Evolutionary conservation across 2,113 vertebrate species (phyloP), one percentile per base, ranked within the genome.

Genomic region (Synchiropus splendidus): DNA sequence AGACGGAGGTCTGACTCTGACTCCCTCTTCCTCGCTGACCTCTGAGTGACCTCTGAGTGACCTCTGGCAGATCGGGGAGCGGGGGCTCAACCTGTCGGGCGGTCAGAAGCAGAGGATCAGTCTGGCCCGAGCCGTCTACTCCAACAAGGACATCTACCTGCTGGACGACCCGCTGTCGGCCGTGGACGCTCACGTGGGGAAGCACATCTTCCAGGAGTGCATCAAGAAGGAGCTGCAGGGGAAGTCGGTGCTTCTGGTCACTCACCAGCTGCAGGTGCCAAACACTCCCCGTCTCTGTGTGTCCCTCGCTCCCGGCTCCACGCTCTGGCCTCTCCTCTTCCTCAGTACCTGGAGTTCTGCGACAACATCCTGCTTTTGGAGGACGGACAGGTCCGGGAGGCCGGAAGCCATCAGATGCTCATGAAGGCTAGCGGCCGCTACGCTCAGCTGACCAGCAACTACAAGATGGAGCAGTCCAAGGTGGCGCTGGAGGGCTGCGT

Each of bases 261-360:
- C 82, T 14, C 86, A 88, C 48, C 85, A 88, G 36, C 70, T 90
- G 9, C 85, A 89, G 86, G 88, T 47, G 32, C 15, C 3, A 5
- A 1, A 3, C 3, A 6, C 9, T 4, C 14, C 10, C 27, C 27
- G 10, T 2, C n/a, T n/a, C 4, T 14, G n/a, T 37, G 5, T 36
- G 6, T 36, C n/a, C 9, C 16, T 5, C 21, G 8, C 21, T 5
- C 4, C 21, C 21, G 21, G 4, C 21, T 27, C n/a, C 16, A 16
- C 36, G 6, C 13, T 37, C 12, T 43, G 16, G 0, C 14, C 17
- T 47, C 12, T 55, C n/a, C n/a, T n/a, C n/a, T n/a, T 5, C 45
- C 4, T 18, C 38, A 86, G 90, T 90, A 90, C 67, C 65, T 92
- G 39, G 86, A 90, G 71, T 90, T 82, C 62, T 91, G 89, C 56